Evolutionary conservation across 1,140 invertebrate species (phyloP).

Genomic region (Rhizoglyphus robini): DNA sequence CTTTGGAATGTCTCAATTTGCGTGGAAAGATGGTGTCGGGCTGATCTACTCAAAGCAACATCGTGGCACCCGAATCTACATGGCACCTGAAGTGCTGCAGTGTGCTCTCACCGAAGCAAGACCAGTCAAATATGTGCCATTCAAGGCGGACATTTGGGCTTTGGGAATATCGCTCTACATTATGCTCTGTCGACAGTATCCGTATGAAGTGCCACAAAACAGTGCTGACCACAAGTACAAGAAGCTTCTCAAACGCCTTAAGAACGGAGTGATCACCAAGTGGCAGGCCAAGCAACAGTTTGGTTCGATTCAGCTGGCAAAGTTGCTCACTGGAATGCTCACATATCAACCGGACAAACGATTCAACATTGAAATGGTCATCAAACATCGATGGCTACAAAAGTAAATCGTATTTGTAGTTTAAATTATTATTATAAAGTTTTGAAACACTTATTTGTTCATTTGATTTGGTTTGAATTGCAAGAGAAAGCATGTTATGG

Average conservation of each 20-base stretch:
- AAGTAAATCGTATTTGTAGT: too few relatives aligned
- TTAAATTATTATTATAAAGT: too few relatives aligned
- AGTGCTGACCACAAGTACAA: neutral
- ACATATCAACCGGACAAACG: neutral
- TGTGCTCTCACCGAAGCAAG: neutral
- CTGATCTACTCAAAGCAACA: neutral
- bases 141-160: neutral
- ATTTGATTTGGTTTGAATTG: too few relatives aligned
- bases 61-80: neutral
- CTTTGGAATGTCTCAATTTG: neutral
- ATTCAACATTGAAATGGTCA: too few relatives aligned
- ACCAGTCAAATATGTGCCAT: neutral
- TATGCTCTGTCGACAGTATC: neutral
- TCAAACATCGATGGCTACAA: too few relatives aligned
- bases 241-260: neutral
- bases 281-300: neutral
- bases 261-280: neutral
- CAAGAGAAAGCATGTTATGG: too few relatives aligned
- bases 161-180: neutral
- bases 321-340: neutral
- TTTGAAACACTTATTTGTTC: too few relatives aligned
- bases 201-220: neutral
- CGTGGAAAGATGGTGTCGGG: slow-evolving; percentile 4
- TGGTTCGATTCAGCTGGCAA: neutral
- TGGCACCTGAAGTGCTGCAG: neutral